Evolutionary conservation across 2,888 invertebrate species (phyloP).

Genomic region (Diplazon laetatorius): DNA sequence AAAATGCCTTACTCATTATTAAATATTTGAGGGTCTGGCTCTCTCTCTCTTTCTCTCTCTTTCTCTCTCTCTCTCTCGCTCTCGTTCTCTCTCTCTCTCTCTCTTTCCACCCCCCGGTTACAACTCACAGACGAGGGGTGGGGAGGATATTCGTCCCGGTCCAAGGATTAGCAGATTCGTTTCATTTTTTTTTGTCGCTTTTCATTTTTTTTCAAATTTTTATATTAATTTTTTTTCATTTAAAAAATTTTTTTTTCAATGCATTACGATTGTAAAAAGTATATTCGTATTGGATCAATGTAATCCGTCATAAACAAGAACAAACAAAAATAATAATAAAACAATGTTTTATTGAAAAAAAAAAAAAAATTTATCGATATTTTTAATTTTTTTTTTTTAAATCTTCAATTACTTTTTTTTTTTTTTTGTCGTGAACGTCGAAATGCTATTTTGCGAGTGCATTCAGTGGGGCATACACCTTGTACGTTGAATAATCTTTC

Average conservation of each 20-base stretch:
- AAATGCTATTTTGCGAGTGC: slow-evolving; percentile 58
- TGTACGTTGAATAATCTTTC: slow-evolving; percentile 50
- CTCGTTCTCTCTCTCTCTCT: slow-evolving; percentile 40
- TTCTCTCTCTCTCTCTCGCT: slow-evolving; percentile 27
- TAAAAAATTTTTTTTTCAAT: too few relatives aligned
- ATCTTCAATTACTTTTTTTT: slow-evolving; percentile 29
- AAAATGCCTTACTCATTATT: slow-evolving; percentile 80
- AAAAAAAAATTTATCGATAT: slow-evolving; percentile 16
- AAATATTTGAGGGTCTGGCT: slow-evolving; percentile 78
- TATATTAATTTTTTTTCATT: slow-evolving; percentile 59
- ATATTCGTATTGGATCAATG: slow-evolving; percentile 66
- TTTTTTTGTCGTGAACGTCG: slow-evolving; percentile 57
- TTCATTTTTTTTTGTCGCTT: slow-evolving; percentile 67
- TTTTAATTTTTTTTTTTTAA: slow-evolving; percentile 36
- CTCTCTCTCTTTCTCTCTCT: slow-evolving; percentile 58
- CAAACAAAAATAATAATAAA: too few relatives aligned
- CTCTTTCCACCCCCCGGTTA: slow-evolving; percentile 62
- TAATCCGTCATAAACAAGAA: slow-evolving; percentile 66
- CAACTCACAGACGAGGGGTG: slow-evolving; percentile 69
- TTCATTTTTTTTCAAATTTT: too few relatives aligned
- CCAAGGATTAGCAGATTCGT: slow-evolving; percentile 71
- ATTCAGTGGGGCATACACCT: slow-evolving; percentile 57
- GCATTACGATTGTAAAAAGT: slow-evolving; percentile 73
- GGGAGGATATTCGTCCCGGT: slow-evolving; percentile 68
- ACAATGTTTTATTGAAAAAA: slow-evolving; percentile 38